Evolutionary conservation across 2,888 invertebrate species (phyloP).

Genomic region (Drosophila tanythrix): DNA sequence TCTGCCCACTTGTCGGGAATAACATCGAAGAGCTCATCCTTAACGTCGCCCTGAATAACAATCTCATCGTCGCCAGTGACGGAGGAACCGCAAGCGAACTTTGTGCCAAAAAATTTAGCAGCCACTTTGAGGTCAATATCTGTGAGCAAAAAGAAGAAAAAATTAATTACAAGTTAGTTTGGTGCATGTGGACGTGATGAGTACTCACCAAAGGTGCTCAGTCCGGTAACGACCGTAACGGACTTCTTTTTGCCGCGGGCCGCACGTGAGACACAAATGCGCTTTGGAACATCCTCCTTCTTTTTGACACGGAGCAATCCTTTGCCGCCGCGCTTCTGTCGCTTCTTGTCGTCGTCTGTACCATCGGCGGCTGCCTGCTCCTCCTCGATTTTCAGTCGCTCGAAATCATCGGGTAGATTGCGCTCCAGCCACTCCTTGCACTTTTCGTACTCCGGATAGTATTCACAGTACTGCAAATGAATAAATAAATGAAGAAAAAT

Average conservation of each 20-base stretch:
- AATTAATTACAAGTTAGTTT: background rate
- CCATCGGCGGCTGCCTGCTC: slow-evolving; percentile 88
- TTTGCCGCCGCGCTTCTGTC: slow-evolving; percentile 98
- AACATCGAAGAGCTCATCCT: slow-evolving; percentile 98
- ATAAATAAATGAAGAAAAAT: background rate
- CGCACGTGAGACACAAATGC: slow-evolving; percentile 93
- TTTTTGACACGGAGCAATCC: slow-evolving; percentile 98
- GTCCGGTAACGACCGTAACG: slow-evolving; percentile 97
- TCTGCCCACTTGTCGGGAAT: slow-evolving; percentile 99
- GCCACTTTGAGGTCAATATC: slow-evolving; percentile 99
- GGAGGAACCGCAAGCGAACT: slow-evolving; percentile 99
- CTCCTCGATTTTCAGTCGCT: slow-evolving; percentile 89
- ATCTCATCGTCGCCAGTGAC: slow-evolving; percentile 99
- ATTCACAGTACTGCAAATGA: slow-evolving; percentile 94
- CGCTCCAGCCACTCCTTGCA: slow-evolving; percentile 98
- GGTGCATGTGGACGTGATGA: background rate
- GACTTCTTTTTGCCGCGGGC: slow-evolving; percentile 99
- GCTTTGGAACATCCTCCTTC: slow-evolving; percentile 94
- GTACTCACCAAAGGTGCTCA: slow-evolving; percentile 94
- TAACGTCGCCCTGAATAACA: slow-evolving; percentile 99
- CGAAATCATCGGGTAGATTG: slow-evolving; percentile 96
- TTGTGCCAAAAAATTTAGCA: slow-evolving; percentile 98
- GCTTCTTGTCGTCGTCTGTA: slow-evolving; percentile 96
- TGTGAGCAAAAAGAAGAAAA: slow-evolving; percentile 83
- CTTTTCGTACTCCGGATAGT: slow-evolving; percentile 98